These are phyloP conservation scores for Euplagia quadripunctaria DNA, from an alignment of 2,888 invertebrate genomes.

Conservation along the genomic window DNA sequence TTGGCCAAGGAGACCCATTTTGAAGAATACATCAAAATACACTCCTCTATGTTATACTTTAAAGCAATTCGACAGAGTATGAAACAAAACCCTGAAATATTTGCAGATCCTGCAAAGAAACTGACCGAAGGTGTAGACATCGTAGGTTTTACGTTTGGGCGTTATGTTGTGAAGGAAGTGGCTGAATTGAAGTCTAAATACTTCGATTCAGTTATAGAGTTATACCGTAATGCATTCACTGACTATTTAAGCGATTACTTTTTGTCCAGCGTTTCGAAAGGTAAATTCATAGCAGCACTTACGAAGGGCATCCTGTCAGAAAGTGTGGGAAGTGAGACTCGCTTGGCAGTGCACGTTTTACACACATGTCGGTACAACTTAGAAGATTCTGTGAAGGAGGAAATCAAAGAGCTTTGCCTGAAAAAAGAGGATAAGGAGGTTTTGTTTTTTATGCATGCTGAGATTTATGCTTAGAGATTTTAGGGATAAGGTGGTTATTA, in stretches of 20 bases:
- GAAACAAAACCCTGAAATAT: conserved; percentile 57
- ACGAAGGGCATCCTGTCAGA: conserved; percentile 33
- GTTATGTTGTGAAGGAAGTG: conserved; percentile 61
- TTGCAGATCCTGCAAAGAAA: conserved; percentile 49
- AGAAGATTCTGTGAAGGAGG: not conserved
- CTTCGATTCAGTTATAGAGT: conserved; percentile 61
- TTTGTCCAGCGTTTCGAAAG: conserved; percentile 10
- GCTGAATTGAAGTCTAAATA: conserved; percentile 56
- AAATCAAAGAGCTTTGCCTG: conserved; percentile 8
- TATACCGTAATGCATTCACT: conserved; percentile 54
- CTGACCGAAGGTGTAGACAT: conserved; percentile 54
- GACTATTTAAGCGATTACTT: conserved; percentile 45
- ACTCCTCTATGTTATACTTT: conserved; percentile 68
- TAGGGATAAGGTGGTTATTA: no score
- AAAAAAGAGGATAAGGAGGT: conserved; percentile 14
- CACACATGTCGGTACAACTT: not conserved
- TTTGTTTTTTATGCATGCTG: conserved; percentile 15
- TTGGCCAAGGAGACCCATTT: conserved; percentile 64
- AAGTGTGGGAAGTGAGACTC: conserved; percentile 26
- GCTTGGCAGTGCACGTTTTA: conserved; percentile 35
- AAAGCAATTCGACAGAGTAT: conserved; percentile 62
- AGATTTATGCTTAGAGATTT: not conserved
- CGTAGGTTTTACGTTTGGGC: conserved; percentile 65
- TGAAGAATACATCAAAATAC: conserved; percentile 55
- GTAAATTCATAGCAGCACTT: conserved; percentile 20